Evolutionary conservation across 1,140 invertebrate genomes (phyloP), one percentile per base, ranked within the genome.

Genomic region (Hycleus cichorii): DNA sequence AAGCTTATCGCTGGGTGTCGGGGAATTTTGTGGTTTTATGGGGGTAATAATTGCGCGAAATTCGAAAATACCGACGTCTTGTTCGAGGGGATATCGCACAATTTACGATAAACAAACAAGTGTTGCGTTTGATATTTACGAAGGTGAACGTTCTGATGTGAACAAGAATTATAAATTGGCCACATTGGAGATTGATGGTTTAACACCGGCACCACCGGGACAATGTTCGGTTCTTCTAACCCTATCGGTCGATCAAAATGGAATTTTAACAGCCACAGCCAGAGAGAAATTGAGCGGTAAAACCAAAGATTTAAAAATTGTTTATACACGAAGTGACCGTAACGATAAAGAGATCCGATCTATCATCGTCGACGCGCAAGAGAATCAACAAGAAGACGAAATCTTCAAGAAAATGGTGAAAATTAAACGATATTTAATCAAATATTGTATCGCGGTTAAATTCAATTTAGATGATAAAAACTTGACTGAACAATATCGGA

Each of bases 111-210:
- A 32, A 12, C 48, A 50, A 3, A 50, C 10, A 10, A n/a, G 8
- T 50, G 3, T 50, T 1, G 10, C 3, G 1, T 38, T 50, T 39
- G 5, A 38, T 32, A 81, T 86, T 0, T 83, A 83, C 18, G 46
- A 47, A 25, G 46, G 46, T 47, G 46, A 47, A 25, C n/a, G 46
- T 26, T 12, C 2, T 24, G 9, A 47, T 25, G n/a, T 4, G 2
- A 47, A 47, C 1, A 47, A 47, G 2, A 47, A 47, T 25, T 27
- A 25, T 47, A 27, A 10, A 27, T 8, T 49, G 7, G 48, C 24
- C 2, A 5, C 32, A 18, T 32, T 49, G n/a, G 32, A 11, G 3
- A 26, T 49, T 38, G 12, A n/a, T 9, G 27, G 32, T 18, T 27
- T 47, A 47, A 47, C 46, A 47, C 46, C 46, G 4, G 46, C 46